Evolutionary conservation across 2,888 invertebrate genomes (phyloP), one percentile per base, ranked within the genome.

Genomic region (Watsonalla cultraria): DNA sequence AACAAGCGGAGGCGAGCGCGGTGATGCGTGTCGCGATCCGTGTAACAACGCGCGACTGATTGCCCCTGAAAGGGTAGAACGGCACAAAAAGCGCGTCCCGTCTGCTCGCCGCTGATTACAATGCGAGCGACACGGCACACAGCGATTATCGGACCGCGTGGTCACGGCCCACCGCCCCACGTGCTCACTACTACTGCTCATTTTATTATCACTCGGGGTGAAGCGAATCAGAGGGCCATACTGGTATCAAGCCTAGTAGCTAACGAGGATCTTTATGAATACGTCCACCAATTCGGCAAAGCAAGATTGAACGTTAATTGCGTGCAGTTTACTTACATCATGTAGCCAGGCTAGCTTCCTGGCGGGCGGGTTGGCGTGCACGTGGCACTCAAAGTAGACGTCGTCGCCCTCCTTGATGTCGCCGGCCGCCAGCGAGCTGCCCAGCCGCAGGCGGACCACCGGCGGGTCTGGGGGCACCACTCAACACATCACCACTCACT

Each of bases 331-430:
- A 95, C 96, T 95, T 85, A 97, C 97, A 78, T 97, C 95, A 76
- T 96, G 96, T 68, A 96, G 92, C 97, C 97, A 97, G 66, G 95
- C 93, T 62, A 97, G 93, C 75, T 96, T 95, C 74, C 95, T 93
- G 91, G 95, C 96, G 60, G 94, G 94, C 45, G 97, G 97, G 90
- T 97, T 96, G 70, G 97, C 95, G 75, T 95, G 94, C 74, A 97
- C 96, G 91, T 96, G 96, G 89, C 97, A 97, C 91, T 97, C 97
- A 87, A 97, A 97, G 91, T 97, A 97, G 58, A 97, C 96, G 89
- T 97, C 97, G 76, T 96, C 97, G 52, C 97, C 96, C 86, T 97
- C 97, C 85, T 97, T 97, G 90, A 97, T 97, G 90, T 97, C 96
- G 64, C 95, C 94, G 55, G 96, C 94, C 71, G 95, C 95, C 66